Percentiles rank a stretch among this genome's conserved stretches.
Conservation (phyloP, 2,113 vertebrate genomes). For the Heteronetta atricapilla region DNA sequence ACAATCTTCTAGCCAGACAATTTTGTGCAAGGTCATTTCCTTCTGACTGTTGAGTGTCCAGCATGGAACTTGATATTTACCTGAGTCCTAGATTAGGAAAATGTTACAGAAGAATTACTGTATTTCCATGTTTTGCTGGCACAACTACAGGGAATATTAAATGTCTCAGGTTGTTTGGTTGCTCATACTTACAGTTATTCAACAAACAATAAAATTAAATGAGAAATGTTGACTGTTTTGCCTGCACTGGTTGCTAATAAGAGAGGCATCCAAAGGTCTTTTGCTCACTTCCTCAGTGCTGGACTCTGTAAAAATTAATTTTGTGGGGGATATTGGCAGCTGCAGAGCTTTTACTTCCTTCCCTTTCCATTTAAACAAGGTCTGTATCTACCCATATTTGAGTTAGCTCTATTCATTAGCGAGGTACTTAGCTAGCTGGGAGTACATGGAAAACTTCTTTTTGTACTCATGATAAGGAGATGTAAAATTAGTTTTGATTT, state of each 20-base stretch:
- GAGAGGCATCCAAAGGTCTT: not conserved
- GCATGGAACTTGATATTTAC: not conserved
- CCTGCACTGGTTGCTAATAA: not conserved
- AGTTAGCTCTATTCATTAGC: not conserved
- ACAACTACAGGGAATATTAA: not conserved
- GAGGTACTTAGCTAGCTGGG: not conserved
- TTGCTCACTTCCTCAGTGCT: not conserved
- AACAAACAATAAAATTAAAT: not conserved
- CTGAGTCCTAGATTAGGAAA: not conserved
- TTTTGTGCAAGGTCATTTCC: not conserved
- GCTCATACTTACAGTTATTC: not conserved
- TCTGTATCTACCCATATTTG: not conserved
- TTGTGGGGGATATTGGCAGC: not conserved
- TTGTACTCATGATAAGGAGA: not conserved
- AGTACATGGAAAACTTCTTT: not conserved
- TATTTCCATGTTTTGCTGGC: not conserved
- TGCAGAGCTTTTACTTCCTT: not conserved
- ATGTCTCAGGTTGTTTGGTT: not conserved
- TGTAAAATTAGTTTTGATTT: not conserved
- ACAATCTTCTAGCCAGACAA: not conserved
- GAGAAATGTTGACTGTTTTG: not conserved
- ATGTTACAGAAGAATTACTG: not conserved
- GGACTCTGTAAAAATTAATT: not conserved
- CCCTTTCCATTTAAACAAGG: not conserved
- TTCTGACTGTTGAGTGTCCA: not conserved